Percentiles rank a stretch among this genome's conserved stretches.
Evolutionary conservation across 2,113 vertebrate genomes (phyloP).

Genomic region (Pardalotus punctatus): DNA sequence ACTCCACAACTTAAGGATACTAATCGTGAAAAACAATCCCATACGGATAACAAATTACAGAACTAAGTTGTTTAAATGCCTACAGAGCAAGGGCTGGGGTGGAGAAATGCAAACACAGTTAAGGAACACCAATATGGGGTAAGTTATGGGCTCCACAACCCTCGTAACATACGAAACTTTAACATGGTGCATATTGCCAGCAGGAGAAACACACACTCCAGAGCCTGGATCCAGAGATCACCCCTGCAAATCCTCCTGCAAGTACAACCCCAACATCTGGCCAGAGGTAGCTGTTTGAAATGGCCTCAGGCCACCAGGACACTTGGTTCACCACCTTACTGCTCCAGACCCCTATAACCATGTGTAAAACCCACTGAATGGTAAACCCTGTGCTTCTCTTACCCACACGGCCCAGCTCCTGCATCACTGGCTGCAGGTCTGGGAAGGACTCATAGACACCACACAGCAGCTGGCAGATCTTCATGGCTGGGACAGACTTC

Average conservation of each 20-base stretch:
- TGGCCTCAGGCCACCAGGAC: background rate
- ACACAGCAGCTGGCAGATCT: conserved; percentile 73
- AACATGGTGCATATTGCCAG: background rate
- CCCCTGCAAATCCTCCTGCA: background rate
- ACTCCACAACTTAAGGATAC: background rate
- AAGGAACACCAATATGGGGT: background rate
- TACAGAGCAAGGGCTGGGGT: background rate
- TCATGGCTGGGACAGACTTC: conserved; percentile 46
- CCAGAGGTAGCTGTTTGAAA: background rate
- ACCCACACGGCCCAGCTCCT: conserved; percentile 59
- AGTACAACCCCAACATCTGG: background rate
- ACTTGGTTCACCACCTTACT: background rate
- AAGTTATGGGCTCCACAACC: background rate
- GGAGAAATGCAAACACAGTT: background rate
- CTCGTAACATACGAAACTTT: rapidly evolving
- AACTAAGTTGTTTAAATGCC: background rate
- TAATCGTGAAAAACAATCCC: background rate
- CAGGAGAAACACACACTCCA: background rate
- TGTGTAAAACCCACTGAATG: background rate
- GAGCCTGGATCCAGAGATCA: background rate
- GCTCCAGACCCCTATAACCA: background rate
- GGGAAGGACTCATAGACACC: conserved; percentile 45
- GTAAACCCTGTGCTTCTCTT: background rate
- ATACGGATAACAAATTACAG: background rate
- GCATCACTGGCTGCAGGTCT: conserved; percentile 59